Evolutionary conservation across 1,140 invertebrate genomes (phyloP).

Genomic region (Papilio xuthus): DNA sequence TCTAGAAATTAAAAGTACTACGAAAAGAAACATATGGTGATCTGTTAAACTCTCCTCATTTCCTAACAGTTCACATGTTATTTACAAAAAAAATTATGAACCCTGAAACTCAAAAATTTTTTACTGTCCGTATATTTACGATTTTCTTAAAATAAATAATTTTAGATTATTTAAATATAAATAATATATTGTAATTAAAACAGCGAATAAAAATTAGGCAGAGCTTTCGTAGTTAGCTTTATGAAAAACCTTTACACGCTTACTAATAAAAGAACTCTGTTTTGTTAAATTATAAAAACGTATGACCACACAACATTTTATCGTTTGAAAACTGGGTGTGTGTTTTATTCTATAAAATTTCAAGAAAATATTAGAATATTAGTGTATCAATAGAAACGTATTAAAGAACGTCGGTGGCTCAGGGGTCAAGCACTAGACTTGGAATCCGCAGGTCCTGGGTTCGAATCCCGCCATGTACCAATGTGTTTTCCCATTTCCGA

Average conservation of each 20-base stretch:
- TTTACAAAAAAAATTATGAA: background rate
- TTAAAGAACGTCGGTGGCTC: no score
- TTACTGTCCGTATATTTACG: no score
- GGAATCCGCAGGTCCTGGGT: no score
- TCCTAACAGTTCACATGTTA: background rate
- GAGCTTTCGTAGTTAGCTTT: background rate
- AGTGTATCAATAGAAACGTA: background rate
- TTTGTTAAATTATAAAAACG: background rate
- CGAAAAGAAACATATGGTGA: no score
- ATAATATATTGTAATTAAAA: background rate
- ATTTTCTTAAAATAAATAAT: no score
- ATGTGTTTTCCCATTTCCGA: no score
- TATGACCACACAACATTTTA: background rate
- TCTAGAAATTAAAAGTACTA: no score
- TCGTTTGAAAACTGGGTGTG: no score
- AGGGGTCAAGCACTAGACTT: no score
- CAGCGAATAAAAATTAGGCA: background rate
- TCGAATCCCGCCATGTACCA: no score
- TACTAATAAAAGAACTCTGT: background rate
- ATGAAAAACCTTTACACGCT: background rate
- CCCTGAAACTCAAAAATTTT: no score
- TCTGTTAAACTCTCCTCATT: no score
- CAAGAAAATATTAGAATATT: background rate
- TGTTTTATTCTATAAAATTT: background rate
- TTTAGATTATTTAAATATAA: background rate